Evolutionary conservation across 1,140 invertebrate genomes (phyloP).

Genomic region (Dinoponera quadriceps): DNA sequence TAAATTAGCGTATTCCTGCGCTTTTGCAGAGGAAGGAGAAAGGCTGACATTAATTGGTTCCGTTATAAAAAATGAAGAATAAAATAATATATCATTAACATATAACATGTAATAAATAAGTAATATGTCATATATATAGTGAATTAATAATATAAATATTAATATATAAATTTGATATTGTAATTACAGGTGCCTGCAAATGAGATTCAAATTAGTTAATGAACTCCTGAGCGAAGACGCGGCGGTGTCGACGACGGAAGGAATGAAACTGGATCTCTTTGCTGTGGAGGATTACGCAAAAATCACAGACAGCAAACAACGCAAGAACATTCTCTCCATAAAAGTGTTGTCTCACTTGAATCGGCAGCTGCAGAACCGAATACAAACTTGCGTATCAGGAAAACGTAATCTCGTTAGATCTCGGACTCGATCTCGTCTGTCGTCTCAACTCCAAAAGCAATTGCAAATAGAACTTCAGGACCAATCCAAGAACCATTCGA

Average conservation of each 20-base stretch:
- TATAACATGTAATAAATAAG: too few relatives aligned
- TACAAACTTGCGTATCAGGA: neutral
- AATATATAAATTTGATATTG: neutral
- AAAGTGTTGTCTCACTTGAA: neutral
- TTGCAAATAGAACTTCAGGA: neutral
- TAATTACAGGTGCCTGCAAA: constrained; percentile 42
- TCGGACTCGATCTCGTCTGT: neutral
- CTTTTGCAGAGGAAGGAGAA: too few relatives aligned
- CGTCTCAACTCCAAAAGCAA: neutral
- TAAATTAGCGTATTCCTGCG: too few relatives aligned
- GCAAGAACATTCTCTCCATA: neutral
- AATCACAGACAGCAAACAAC: neutral
- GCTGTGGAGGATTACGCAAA: neutral
- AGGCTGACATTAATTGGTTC: too few relatives aligned
- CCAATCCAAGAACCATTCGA: neutral
- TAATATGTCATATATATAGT: too few relatives aligned
- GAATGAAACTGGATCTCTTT: neutral
- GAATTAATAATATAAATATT: neutral
- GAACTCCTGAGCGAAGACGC: neutral
- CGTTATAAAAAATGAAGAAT: too few relatives aligned
- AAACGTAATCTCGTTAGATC: neutral
- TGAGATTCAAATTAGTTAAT: constrained; percentile 43
- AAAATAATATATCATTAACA: too few relatives aligned
- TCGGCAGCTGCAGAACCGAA: neutral
- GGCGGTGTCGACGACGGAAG: neutral